Evolutionary conservation across 1,140 invertebrate species (phyloP).

Genomic region (Ceratitis capitata): DNA sequence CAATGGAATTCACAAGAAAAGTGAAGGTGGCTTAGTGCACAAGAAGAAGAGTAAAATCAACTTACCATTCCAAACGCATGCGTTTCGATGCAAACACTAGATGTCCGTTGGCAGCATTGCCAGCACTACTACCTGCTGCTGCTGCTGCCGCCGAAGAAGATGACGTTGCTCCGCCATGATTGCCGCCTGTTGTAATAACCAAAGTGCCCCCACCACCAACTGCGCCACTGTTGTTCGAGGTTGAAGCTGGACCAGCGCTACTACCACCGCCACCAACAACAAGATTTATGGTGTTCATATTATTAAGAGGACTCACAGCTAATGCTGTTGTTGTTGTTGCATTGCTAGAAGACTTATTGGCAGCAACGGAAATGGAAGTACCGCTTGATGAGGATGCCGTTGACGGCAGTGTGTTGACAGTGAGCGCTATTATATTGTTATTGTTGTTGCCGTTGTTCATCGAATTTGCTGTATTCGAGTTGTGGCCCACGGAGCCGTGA

Average conservation of each 20-base stretch:
- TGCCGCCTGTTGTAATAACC: neutral
- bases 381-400: slow-evolving; percentile 17
- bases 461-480: slow-evolving; percentile 41
- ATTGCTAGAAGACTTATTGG: slow-evolving; percentile 41
- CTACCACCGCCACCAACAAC: slow-evolving; percentile 30
- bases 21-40: neutral
- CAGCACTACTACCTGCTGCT: slow-evolving; percentile 38
- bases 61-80: slow-evolving; percentile 59
- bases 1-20: too few species aligned
- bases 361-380: slow-evolving; percentile 16
- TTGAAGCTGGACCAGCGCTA: neutral
- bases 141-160: neutral
- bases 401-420: slow-evolving; percentile 34
- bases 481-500: neutral
- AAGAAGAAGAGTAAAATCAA: neutral
- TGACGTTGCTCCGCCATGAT: neutral
- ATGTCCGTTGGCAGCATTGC: slow-evolving; percentile 42
- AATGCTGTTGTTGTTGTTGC: slow-evolving; percentile 34
- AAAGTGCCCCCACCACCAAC: neutral
- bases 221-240: neutral
- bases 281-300: slow-evolving; percentile 39
- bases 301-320: slow-evolving; percentile 20
- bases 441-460: slow-evolving; percentile 36
- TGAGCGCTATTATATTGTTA: slow-evolving; percentile 35
- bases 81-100: slow-evolving; percentile 58